Base-by-base conservation (phyloP, 2,797 vertebrate genomes). In the Microcaecilia unicolor region DNA sequence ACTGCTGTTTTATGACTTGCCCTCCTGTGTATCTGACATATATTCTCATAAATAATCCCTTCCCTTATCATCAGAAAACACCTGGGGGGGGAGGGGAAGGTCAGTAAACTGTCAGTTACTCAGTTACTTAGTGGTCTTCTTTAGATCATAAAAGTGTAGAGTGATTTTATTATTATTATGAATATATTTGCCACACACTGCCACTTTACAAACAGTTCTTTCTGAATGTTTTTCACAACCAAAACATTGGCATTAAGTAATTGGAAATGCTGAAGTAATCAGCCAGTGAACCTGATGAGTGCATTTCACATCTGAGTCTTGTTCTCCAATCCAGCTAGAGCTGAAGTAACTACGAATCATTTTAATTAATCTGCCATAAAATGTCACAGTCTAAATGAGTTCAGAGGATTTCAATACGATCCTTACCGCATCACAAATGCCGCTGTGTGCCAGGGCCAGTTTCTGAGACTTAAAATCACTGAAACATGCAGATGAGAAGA, bases 291-390 rank as follows among this genome's bases (percentile, higher is more conserved):
- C n/a, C 16, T 50, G 31, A 51, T 55, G 10, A 59, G 15, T 48
- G 19, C 22, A 56, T 45, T 64, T 68, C 40, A 58, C 25, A 45
- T 51, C 17, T 43, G 38, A 68, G 51, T 31, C 9, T 30, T 45
- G n/a, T 40, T 58, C 41, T 28, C 46, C 37, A 50, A 17, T 37
- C 38, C 45, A 41, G 46, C 46, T 9, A 24, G 58, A 37, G 31
- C 36, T 62, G 57, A 67, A 52, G 37, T 49, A 64, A 64, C 31
- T 51, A 44, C 46, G 39, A 72, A 74, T 70, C 63, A 66, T 67
- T 79, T 78, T 73, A 74, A 75, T 75, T 76, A 68, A 67, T 66
- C 55, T 72, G 44, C 37, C 60, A 64, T 35, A 67, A 66, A 66
- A 64, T 64, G 43, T 50, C 58, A 67, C 43, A 50, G 22, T 12